phyloP scores from a whole-genome alignment of 2,113 vertebrate species.

The Laterallus jamaicensis region DNA sequence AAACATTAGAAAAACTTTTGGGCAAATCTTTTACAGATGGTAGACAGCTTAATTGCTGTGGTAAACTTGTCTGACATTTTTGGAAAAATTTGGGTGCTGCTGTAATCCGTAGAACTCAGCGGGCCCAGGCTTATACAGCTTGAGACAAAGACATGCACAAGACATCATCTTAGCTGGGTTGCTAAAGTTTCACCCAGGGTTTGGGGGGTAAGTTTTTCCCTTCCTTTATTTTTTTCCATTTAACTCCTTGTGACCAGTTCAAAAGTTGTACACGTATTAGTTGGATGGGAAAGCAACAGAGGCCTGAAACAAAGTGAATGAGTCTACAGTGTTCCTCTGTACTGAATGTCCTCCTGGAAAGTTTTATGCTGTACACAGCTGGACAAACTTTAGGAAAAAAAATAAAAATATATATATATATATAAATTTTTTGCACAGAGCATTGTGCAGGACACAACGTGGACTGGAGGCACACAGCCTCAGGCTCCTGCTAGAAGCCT shows the following conservation, averaged over 20 bases:
- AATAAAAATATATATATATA: no score
- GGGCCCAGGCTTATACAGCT: background rate
- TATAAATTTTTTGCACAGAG: background rate
- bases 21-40: conserved; percentile 70
- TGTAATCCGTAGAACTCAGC: conserved; percentile 24
- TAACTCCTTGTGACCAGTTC: background rate
- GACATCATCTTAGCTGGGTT: background rate
- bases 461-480: background rate
- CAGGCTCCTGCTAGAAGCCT: background rate
- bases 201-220: background rate
- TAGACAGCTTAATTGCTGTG: conserved; percentile 76
- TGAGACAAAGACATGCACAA: background rate
- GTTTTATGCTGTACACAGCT: background rate
- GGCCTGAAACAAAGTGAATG: background rate
- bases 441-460: background rate
- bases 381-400: background rate
- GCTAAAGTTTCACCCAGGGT: background rate
- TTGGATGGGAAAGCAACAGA: background rate
- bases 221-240: background rate
- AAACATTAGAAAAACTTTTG: conserved; percentile 37
- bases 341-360: background rate
- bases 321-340: background rate
- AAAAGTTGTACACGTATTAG: background rate
- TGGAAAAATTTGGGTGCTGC: conserved; percentile 66
- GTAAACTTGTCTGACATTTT: conserved; percentile 66